phyloP scores from a whole-genome alignment of 2,797 vertebrate genomes.

The Sebastes itinus region DNA sequence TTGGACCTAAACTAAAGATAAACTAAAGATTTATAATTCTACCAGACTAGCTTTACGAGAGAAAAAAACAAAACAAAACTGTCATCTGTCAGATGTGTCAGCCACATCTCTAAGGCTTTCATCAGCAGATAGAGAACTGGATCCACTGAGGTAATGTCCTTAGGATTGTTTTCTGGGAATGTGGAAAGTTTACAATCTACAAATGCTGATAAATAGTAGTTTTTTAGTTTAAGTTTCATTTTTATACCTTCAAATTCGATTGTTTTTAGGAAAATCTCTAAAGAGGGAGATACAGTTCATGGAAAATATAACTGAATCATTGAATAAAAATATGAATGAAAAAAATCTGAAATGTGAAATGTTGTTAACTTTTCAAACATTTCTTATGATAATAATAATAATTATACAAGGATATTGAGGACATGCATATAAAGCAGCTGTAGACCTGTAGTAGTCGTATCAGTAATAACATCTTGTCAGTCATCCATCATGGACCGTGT shows the following conservation, averaged over 20 bases:
- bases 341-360: not conserved
- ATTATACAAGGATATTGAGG: not conserved
- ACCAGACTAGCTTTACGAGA: no score
- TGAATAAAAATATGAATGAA: not conserved
- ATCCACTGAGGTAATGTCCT: not conserved
- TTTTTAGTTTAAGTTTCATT: not conserved
- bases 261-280: no score
- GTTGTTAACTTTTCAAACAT: not conserved
- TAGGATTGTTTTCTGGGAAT: not conserved
- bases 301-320: not conserved
- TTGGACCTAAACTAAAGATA: no score
- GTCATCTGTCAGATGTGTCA: no score
- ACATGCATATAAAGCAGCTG: not conserved
- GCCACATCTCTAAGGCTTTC: not conserved
- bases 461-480: not conserved
- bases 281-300: no score
- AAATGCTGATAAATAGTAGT: not conserved
- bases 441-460: not conserved
- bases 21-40: no score
- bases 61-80: no score
- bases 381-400: not conserved
- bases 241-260: no score
- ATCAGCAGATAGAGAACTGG: not conserved
- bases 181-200: not conserved
- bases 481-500: not conserved